A percentile compares a stretch with the other conserved stretches of the same genome.
Evolutionary conservation across 2,113 vertebrate genomes (phyloP).

Genomic region (Rhabdornis inornatus): DNA sequence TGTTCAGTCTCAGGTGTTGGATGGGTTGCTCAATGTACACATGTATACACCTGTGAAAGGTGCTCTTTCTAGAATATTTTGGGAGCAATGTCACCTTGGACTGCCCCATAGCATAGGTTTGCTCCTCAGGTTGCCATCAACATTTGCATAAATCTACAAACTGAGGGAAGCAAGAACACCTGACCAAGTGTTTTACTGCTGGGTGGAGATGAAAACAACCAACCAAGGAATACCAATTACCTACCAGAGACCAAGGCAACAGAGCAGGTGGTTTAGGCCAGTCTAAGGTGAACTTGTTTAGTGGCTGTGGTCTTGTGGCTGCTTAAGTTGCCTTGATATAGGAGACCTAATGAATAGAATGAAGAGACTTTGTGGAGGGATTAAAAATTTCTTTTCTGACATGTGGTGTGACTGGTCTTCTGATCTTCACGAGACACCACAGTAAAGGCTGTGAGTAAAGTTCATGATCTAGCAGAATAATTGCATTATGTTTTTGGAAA

Average conservation of each 20-base stretch:
- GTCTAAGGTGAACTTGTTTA: background rate
- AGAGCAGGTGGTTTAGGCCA: background rate
- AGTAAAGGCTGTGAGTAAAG: background rate
- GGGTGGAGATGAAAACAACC: background rate
- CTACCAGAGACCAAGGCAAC: background rate
- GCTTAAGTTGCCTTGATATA: background rate
- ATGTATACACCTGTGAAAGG: background rate
- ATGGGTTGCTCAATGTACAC: background rate
- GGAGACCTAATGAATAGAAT: background rate
- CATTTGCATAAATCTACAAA: background rate
- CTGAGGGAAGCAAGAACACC: background rate
- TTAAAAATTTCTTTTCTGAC: background rate
- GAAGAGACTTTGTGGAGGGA: background rate
- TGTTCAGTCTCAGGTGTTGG: background rate
- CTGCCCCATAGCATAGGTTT: background rate
- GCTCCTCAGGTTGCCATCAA: background rate
- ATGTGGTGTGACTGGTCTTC: background rate
- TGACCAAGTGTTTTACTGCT: background rate
- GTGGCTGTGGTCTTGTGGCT: background rate
- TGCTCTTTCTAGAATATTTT: background rate
- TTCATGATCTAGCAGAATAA: background rate
- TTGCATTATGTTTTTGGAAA: background rate
- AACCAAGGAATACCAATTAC: background rate
- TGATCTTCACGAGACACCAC: background rate
- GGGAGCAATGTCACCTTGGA: background rate